These are phyloP conservation scores for Gymnoscopelus braueri DNA, from an alignment of 2,797 vertebrate genomes.

Conservation along the genomic window DNA sequence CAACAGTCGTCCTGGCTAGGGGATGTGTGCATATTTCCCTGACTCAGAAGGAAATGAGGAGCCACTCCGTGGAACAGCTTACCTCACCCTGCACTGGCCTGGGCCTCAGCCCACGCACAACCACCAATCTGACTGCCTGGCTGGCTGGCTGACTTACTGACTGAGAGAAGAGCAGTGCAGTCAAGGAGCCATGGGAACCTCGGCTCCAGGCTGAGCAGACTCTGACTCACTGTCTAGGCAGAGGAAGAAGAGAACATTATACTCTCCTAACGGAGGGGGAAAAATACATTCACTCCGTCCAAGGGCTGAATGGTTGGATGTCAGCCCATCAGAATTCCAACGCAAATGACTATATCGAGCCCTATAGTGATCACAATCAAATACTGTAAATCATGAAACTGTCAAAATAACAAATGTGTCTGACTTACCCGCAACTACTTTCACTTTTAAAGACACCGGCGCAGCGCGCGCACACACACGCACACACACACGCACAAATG, in stretches of 20 bases:
- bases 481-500: not conserved
- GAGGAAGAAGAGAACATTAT: slow-evolving; percentile 49
- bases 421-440: not conserved
- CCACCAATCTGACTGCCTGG: slow-evolving; percentile 6
- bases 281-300: slow-evolving; percentile 16
- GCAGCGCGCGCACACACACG: not conserved
- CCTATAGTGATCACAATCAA: not conserved
- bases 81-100: slow-evolving; percentile 67
- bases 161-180: slow-evolving; percentile 38
- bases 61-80: slow-evolving; percentile 71
- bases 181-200: slow-evolving; percentile 66
- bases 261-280: slow-evolving; percentile 46
- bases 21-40: slow-evolving; percentile 59
- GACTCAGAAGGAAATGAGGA: slow-evolving; percentile 69
- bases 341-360: slow-evolving; percentile 16
- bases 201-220: slow-evolving; percentile 50
- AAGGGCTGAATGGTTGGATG: not conserved
- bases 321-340: slow-evolving; percentile 26
- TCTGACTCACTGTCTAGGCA: slow-evolving; percentile 79
- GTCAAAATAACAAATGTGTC: not conserved
- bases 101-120: slow-evolving; percentile 66
- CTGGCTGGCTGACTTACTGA: slow-evolving; percentile 51
- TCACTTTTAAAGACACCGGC: slow-evolving; percentile 1
- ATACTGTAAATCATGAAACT: slow-evolving; percentile 3
- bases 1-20: slow-evolving; percentile 39